These are phyloP conservation scores for Thunnus maccoyii DNA, from an alignment of 2,113 vertebrate species.

Conservation along the genomic window DNA sequence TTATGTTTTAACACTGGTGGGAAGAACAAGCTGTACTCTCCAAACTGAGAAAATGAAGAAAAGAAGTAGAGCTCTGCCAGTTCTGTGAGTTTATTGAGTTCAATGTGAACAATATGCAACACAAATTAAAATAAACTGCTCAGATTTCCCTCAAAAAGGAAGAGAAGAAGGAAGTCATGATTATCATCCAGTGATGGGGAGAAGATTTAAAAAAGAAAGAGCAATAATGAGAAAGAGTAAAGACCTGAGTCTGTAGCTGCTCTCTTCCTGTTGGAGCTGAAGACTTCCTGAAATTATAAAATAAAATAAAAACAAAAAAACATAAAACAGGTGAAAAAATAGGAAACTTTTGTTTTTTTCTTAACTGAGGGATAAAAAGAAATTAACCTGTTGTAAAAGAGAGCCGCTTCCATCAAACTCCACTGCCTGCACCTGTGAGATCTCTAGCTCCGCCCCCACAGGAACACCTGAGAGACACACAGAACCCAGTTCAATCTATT, in stretches of 20 bases:
- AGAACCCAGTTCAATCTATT: neutral
- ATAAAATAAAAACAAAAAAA: neutral
- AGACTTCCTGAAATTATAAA: constrained; percentile 16
- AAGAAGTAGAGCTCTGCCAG: no score
- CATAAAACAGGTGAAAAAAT: neutral
- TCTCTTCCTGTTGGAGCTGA: constrained; percentile 37
- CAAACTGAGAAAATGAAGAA: no score
- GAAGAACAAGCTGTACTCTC: no score
- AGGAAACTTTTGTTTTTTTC: neutral
- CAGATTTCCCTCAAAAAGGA: no score
- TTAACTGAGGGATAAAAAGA: neutral
- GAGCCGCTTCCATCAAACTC: neutral
- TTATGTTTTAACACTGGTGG: no score
- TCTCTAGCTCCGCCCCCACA: neutral
- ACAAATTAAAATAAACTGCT: no score
- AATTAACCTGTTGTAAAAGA: neutral
- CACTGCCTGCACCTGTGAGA: neutral
- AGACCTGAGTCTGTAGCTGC: constrained; percentile 60
- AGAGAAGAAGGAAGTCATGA: no score
- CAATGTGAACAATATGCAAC: no score
- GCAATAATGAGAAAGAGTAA: neutral
- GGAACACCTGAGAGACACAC: constrained; percentile 27
- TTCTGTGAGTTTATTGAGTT: no score
- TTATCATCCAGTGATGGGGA: no score
- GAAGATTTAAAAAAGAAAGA: no score